Evolutionary conservation across 1,140 invertebrate species (phyloP).

Genomic region (Aphaenogaster ashmeadi): DNA sequence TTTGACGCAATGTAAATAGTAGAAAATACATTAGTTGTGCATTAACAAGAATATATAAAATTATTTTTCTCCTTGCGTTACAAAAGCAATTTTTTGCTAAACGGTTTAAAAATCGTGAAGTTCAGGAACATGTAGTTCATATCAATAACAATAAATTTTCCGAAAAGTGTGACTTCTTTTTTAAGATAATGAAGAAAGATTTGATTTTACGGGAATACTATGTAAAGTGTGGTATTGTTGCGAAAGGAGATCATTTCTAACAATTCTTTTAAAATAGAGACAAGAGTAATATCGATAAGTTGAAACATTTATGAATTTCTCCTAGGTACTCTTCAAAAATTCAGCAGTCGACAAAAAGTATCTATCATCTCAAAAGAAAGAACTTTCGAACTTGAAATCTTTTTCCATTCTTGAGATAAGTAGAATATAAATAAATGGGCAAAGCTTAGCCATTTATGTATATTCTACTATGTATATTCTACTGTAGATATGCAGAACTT

Average conservation of each 20-base stretch:
- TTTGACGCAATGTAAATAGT: not conserved
- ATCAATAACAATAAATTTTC: not conserved
- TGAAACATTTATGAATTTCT: not conserved
- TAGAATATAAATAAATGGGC: no score
- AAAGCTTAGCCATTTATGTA: no score
- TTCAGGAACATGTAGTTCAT: not conserved
- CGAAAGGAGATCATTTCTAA: no score
- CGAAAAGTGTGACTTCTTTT: not conserved
- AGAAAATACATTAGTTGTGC: not conserved
- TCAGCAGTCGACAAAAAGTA: not conserved
- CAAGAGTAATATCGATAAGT: no score
- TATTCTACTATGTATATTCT: no score
- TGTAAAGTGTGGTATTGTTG: no score
- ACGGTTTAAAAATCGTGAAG: not conserved
- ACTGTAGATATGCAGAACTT: no score
- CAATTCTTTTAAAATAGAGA: not conserved
- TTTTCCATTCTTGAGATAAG: no score
- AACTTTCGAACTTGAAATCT: no score
- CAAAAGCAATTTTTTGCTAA: not conserved
- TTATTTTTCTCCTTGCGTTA: not conserved
- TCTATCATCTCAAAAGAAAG: no score
- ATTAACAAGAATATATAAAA: not conserved
- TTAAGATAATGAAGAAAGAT: not conserved
- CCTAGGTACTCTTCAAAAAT: not conserved
- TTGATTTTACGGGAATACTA: not conserved